Percentiles rank a stretch among this genome's conserved stretches.
phyloP scores from a whole-genome alignment of 2,113 vertebrate genomes.

The Penelope pileata region DNA sequence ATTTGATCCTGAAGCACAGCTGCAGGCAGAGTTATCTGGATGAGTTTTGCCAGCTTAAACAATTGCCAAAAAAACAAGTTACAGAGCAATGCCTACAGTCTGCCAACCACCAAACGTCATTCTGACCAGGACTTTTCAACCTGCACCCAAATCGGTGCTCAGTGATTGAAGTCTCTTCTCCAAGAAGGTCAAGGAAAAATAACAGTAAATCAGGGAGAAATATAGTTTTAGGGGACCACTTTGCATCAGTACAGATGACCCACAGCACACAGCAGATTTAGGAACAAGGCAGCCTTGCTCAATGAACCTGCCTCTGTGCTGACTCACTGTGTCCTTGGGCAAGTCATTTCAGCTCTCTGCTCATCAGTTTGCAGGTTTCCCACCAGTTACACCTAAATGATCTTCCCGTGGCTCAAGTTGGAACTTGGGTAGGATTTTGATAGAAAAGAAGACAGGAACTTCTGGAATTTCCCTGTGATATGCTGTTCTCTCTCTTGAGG shows the following conservation, averaged over 20 bases:
- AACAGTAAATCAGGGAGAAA: not conserved
- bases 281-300: conserved; percentile 27
- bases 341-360: conserved; percentile 43
- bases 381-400: conserved; percentile 43
- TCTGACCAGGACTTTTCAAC: not conserved
- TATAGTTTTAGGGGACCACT: not conserved
- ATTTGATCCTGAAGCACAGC: conserved; percentile 43
- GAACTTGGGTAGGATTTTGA: conserved; percentile 39
- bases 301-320: conserved; percentile 14
- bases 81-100: not conserved
- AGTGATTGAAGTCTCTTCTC: not conserved
- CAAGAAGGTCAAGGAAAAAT: not conserved
- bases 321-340: conserved; percentile 33
- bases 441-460: conserved; percentile 30
- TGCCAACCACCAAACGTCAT: not conserved
- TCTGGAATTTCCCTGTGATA: conserved; percentile 11
- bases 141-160: not conserved
- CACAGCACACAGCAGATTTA: not conserved
- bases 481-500: not conserved
- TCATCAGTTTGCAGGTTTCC: conserved; percentile 23
- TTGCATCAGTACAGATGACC: not conserved
- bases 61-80: not conserved
- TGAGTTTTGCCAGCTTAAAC: conserved; percentile 4
- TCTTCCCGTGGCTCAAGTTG: conserved; percentile 44
- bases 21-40: conserved; percentile 28